phyloP scores from a whole-genome alignment of 2,888 invertebrate genomes.

The Chloromyia formosa region DNA sequence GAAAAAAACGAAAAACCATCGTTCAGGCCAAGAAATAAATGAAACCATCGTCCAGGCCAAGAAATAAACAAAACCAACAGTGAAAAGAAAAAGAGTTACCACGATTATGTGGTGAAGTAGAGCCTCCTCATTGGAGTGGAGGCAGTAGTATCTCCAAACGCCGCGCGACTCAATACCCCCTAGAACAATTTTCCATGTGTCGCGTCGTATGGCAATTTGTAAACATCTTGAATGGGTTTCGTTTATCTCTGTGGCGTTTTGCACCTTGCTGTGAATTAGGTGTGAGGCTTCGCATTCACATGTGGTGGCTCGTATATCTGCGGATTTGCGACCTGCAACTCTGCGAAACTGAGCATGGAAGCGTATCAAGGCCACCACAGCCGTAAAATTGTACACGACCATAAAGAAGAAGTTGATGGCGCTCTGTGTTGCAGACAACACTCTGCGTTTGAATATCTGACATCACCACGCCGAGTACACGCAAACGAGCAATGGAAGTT shows the following conservation, averaged over 20 bases:
- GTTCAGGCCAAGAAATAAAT: background rate
- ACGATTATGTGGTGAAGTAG: background rate
- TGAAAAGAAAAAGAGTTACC: background rate
- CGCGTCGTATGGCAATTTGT: conserved; percentile 42
- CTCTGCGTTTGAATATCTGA: conserved; percentile 11
- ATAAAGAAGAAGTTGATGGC: conserved; percentile 40
- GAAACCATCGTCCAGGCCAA: background rate
- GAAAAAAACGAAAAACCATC: background rate
- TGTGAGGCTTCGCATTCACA: conserved; percentile 41
- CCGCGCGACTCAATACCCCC: background rate
- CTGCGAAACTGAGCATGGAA: conserved; percentile 2
- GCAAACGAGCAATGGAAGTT: conserved; percentile 16
- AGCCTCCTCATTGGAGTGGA: conserved; percentile 10
- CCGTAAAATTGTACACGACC: conserved; percentile 35
- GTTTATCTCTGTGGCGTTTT: conserved; percentile 41
- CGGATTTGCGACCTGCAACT: conserved; percentile 23
- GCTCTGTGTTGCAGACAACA: background rate
- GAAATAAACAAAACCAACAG: conserved; percentile 2
- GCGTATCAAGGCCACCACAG: conserved; percentile 28
- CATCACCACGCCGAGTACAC: background rate
- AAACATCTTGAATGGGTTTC: conserved; percentile 44
- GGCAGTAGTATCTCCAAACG: background rate
- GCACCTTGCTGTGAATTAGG: conserved; percentile 47
- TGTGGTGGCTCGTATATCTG: conserved; percentile 21
- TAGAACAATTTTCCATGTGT: conserved; percentile 38